Percentiles rank a stretch among this genome's conserved stretches.
Evolutionary conservation across 1,140 invertebrate species (phyloP).

Genomic region (Anoplophora glabripennis): DNA sequence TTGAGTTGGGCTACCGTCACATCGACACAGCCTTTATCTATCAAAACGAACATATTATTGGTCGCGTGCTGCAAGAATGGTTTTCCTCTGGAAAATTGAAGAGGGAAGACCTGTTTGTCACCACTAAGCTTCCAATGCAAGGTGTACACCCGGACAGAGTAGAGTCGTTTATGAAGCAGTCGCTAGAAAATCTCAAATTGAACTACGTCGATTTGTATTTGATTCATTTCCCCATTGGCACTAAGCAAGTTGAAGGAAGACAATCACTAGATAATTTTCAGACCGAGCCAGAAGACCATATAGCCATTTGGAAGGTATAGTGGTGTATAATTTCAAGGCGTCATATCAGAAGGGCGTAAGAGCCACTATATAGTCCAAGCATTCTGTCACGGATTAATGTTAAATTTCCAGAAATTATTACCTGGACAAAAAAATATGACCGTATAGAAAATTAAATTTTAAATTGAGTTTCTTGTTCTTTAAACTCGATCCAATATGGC

Average conservation of each 20-base stretch:
- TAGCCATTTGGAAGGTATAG: no score
- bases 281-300: constrained; percentile 41
- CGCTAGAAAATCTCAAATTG: constrained; percentile 66
- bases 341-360: no score
- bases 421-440: no score
- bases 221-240: constrained; percentile 74
- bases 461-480: no score
- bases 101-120: constrained; percentile 75
- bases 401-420: no score
- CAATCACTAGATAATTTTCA: no score
- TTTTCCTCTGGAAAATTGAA: constrained; percentile 64
- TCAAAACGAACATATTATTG: constrained; percentile 76
- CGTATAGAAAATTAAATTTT: no score
- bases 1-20: constrained; percentile 66
- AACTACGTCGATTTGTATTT: constrained; percentile 82
- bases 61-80: constrained; percentile 70
- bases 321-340: no score
- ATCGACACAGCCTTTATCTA: constrained; percentile 73
- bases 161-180: constrained; percentile 60
- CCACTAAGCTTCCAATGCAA: constrained; percentile 66
- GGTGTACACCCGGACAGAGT: constrained; percentile 52
- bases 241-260: constrained; percentile 52
- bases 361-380: no score
- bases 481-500: no score
- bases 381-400: no score